Conservation (phyloP, 2,113 vertebrate species). For the Helogale parvula region DNA sequence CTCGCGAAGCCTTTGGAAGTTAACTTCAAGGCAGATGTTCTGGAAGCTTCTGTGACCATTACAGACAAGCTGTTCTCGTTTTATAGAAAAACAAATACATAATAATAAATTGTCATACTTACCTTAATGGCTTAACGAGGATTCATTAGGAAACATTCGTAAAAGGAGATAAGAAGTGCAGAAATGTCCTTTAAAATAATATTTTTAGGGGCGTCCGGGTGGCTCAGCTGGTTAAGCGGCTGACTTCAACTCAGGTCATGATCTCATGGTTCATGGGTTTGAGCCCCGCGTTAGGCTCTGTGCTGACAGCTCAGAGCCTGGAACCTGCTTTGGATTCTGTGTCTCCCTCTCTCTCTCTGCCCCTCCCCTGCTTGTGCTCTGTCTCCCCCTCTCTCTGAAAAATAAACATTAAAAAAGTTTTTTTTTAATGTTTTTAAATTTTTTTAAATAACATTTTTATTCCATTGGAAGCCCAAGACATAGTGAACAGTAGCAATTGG, state of each 20-base stretch:
- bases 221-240: too few species aligned
- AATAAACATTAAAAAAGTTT: too few species aligned
- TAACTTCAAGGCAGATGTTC: slow-evolving; percentile 57
- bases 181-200: slow-evolving; percentile 14
- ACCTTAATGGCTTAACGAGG: slow-evolving; percentile 3
- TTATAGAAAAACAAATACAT: slow-evolving; percentile 19
- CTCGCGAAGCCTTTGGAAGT: slow-evolving; percentile 7
- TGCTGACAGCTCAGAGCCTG: too few species aligned
- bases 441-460: not conserved
- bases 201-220: not conserved
- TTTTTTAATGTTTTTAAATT: too few species aligned
- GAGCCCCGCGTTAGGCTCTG: too few species aligned
- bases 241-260: too few species aligned
- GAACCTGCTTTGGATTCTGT: too few species aligned
- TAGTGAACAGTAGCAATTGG: not conserved
- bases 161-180: not conserved
- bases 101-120: slow-evolving; percentile 13
- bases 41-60: slow-evolving; percentile 31
- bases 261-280: too few species aligned
- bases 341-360: too few species aligned
- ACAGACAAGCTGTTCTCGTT: slow-evolving; percentile 44
- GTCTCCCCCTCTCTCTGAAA: too few species aligned
- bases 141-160: not conserved
- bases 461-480: not conserved
- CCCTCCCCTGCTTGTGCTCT: too few species aligned